Evolutionary conservation across 2,113 vertebrate species (phyloP).

Genomic region (Corapipo altera): DNA sequence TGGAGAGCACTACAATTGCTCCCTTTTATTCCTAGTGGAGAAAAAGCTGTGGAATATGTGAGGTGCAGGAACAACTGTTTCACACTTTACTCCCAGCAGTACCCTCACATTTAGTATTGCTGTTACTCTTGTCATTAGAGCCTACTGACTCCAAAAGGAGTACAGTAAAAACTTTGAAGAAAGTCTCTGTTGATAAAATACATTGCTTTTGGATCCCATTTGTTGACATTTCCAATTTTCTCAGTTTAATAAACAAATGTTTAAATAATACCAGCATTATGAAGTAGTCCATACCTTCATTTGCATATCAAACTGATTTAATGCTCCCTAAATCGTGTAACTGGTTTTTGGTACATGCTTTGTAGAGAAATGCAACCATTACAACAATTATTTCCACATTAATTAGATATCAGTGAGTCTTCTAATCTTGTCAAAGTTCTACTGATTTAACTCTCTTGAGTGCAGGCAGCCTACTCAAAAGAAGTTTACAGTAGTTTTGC

Average conservation of each 20-base stretch:
- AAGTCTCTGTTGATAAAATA: background rate
- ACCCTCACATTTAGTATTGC: background rate
- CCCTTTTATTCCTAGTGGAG: background rate
- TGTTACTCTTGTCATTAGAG: background rate
- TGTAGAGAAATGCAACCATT: conserved; percentile 5
- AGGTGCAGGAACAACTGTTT: background rate
- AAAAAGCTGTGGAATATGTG: background rate
- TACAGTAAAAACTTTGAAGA: background rate
- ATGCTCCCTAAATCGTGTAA: background rate
- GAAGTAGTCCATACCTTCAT: background rate
- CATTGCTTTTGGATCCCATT: background rate
- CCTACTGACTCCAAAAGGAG: background rate
- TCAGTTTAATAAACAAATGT: background rate
- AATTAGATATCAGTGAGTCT: conserved; percentile 38
- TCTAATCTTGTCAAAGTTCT: background rate
- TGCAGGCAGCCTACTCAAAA: conserved; percentile 19
- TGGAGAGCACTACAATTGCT: background rate
- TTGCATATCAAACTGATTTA: conserved; percentile 36
- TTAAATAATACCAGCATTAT: background rate
- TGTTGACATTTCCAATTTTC: background rate
- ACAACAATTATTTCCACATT: conserved; percentile 24
- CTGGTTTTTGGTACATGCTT: background rate
- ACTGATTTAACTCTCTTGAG: conserved; percentile 34
- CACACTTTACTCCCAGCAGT: background rate
- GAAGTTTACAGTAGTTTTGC: conserved; percentile 30